Percentiles rank a stretch among this genome's conserved stretches.
Evolutionary conservation across 2,888 invertebrate species (phyloP).

Genomic region (Drosophila mimica): DNA sequence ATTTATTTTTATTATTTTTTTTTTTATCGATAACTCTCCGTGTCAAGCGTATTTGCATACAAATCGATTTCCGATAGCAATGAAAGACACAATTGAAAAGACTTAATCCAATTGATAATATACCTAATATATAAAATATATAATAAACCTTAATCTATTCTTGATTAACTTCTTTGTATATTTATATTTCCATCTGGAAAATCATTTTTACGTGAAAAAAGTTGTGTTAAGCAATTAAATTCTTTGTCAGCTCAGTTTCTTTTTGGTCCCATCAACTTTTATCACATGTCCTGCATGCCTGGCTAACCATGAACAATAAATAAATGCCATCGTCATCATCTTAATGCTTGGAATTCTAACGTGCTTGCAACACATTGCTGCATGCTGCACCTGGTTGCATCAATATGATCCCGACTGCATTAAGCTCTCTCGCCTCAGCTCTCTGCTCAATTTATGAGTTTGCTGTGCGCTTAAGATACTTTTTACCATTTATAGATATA

Average conservation of each 20-base stretch:
- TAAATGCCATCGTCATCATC: constrained; percentile 35
- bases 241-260: background rate
- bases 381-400: constrained; percentile 42
- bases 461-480: constrained; percentile 61
- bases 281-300: constrained; percentile 17
- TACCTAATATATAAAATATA: background rate
- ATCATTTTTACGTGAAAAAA: background rate
- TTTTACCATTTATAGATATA: constrained; percentile 57
- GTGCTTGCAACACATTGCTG: constrained; percentile 10
- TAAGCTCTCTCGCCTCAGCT: constrained; percentile 27
- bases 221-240: background rate
- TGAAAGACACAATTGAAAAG: background rate
- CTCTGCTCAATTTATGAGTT: constrained; percentile 58
- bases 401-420: constrained; percentile 39
- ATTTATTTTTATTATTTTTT: background rate
- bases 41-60: background rate
- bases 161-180: background rate
- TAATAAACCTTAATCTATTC: background rate
- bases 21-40: background rate
- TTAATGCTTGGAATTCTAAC: constrained; percentile 34
- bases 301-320: constrained; percentile 44
- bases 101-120: background rate
- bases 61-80: background rate
- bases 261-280: constrained; percentile 1
- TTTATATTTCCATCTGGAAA: background rate